Evolutionary conservation across 2,888 invertebrate genomes (phyloP), one percentile per base, ranked within the genome.

Genomic region (Callinectes sapidus): DNA sequence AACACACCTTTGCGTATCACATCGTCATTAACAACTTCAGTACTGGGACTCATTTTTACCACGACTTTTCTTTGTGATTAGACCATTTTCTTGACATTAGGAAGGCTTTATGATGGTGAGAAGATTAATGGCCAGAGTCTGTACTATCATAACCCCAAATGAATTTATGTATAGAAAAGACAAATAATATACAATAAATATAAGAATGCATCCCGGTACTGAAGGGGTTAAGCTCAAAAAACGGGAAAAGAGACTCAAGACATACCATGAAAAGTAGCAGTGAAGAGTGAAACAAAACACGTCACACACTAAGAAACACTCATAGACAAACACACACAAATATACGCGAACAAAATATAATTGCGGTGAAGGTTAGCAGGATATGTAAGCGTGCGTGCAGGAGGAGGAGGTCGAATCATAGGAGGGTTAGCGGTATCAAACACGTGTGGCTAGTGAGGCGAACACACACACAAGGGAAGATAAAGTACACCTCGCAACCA

Each of bases 391-490:
- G 61, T 61, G 61, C 61, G 61, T 61, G 61, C 23, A 61, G 61
- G 23, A 61, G 23, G 18, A 55, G 42, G 42, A 61, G 23, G 18
- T 23, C 18, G 23, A 61, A 18, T 61, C 23, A 61, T 61, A 5
- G 23, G 23, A 61, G 61, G 61, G 18, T 5, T 18, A 0, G 23
- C 61, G 23, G 61, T 61, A 61, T 61, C 61, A 61, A 61, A 61
- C 48, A 48, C 61, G 61, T 61, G 61, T 18, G 18, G 5, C 5
- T 23, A 61, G 61, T 61, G 61, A 61, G 61, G 61, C 71, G 13
- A n/a, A 77, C 71, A 77, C 81, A 81, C 32, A 81, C 81, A 81
- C 81, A 81, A 32, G 16, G 81, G 81, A 81, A 81, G 81, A 81
- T 81, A 81, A 81, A 81, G 16, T 81, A 18, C 35, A 81, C 13